These are phyloP conservation scores for Tragelaphus buxtoni DNA, from an alignment of 2,113 vertebrate genomes.

Conservation along the genomic window DNA sequence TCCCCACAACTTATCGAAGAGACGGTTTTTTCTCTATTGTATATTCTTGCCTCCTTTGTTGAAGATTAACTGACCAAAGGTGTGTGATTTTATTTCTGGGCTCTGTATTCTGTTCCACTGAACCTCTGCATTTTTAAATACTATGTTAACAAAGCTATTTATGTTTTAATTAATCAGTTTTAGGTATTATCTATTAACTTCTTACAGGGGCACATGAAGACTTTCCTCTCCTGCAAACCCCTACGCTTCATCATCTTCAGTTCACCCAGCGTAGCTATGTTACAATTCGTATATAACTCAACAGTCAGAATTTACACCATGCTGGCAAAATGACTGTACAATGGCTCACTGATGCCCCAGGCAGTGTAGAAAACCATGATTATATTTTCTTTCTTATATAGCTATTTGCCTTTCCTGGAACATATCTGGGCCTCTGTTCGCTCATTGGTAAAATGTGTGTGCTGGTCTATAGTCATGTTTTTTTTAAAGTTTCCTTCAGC, in stretches of 20 bases:
- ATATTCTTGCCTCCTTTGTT: neutral
- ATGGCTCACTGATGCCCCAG: neutral
- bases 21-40: fast-evolving
- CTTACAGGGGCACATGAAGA: neutral
- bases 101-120: neutral
- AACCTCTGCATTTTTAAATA: neutral
- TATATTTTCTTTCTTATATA: neutral
- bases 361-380: neutral
- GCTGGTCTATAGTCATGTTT: neutral
- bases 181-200: neutral
- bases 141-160: neutral
- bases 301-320: neutral
- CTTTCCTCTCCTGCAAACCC: neutral
- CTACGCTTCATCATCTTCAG: neutral
- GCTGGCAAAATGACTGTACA: neutral
- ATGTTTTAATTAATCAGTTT: neutral
- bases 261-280: neutral
- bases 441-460: neutral
- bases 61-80: neutral
- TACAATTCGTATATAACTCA: neutral
- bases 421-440: neutral
- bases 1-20: neutral
- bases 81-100: neutral
- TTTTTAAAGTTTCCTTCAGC: neutral
- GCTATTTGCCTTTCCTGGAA: neutral